Evolutionary conservation across 1,140 invertebrate genomes (phyloP), one percentile per base, ranked within the genome.

Genomic region (Halyomorpha halys): DNA sequence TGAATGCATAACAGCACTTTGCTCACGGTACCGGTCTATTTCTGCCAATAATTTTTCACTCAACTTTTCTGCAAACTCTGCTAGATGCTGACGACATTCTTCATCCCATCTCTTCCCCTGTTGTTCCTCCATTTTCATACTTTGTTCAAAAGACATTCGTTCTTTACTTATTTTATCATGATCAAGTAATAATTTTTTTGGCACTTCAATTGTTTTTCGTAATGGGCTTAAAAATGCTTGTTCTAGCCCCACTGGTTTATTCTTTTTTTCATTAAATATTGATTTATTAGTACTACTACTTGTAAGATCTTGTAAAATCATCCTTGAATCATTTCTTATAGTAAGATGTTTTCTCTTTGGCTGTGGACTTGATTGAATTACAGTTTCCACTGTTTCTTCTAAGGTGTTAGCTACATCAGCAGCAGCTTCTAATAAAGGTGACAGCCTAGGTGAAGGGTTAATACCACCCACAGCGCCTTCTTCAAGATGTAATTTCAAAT

Each of bases 51-150:
- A 74, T 70, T 87, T 87, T 70, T 86, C 86, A 64, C 80, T 81
- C 5, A 87, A 72, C 71, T 87, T 86, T 70, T 90, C 86, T 0
- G 86, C 86, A 68, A 89, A 89, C 68, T 88, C 86, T 3, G 83
- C 83, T 49, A 89, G 75, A 72, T 89, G 83, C 68, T 82, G 80
- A 64, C 79, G 76, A 61, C 81, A 81, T 65, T 86, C 83, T 71
- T 84, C 80, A 67, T 78, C 80, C 79, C 83, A 84, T 19, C 64
- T 65, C 51, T 65, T 62, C 3, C 25, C 25, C 16, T 3, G 30
- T 8, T 21, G 18, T 39, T 60, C 59, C 16, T 60, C 59, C 13
- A 23, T 19, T 16, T 60, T 34, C 30, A 44, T 44, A 39, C 15
- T 39, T 44, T 18, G n/a, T 21, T 60, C 59, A 44, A 60, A 60